phyloP scores from a whole-genome alignment of 2,797 vertebrate species.

The Halcyon badia region DNA sequence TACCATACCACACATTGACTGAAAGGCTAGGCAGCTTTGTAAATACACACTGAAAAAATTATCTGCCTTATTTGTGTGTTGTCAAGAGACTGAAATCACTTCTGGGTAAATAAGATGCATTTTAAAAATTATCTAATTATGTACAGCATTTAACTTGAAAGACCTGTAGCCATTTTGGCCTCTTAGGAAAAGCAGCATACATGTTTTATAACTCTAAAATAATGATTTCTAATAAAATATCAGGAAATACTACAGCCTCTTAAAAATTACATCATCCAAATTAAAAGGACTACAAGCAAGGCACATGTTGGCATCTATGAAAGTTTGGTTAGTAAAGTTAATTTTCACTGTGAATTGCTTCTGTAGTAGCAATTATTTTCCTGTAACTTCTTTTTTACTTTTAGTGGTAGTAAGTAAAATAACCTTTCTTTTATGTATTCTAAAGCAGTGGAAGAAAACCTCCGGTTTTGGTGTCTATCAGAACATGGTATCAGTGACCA shows the following conservation, averaged over 20 bases:
- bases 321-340: not conserved
- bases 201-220: slow-evolving; percentile 66
- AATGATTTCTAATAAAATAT: slow-evolving; percentile 42
- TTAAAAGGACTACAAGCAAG: not conserved
- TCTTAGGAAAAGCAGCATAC: slow-evolving; percentile 61
- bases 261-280: not conserved
- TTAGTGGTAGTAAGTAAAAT: not conserved
- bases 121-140: slow-evolving; percentile 57
- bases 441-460: not conserved
- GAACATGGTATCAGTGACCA: not conserved
- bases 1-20: not conserved
- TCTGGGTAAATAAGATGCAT: slow-evolving; percentile 68
- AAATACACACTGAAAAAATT: slow-evolving; percentile 38
- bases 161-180: slow-evolving; percentile 63
- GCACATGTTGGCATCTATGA: not conserved
- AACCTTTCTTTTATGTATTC: not conserved
- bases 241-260: slow-evolving; percentile 3
- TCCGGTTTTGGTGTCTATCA: not conserved
- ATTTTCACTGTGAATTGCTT: not conserved
- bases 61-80: slow-evolving; percentile 57
- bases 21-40: slow-evolving; percentile 42
- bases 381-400: not conserved
- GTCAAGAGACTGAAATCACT: slow-evolving; percentile 57
- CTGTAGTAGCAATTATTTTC: not conserved
- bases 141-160: slow-evolving; percentile 61